A percentile compares a stretch with the other conserved stretches of the same genome.
Evolutionary conservation across 2,113 vertebrate genomes (phyloP).

Genomic region (Sigmodon hispidus): DNA sequence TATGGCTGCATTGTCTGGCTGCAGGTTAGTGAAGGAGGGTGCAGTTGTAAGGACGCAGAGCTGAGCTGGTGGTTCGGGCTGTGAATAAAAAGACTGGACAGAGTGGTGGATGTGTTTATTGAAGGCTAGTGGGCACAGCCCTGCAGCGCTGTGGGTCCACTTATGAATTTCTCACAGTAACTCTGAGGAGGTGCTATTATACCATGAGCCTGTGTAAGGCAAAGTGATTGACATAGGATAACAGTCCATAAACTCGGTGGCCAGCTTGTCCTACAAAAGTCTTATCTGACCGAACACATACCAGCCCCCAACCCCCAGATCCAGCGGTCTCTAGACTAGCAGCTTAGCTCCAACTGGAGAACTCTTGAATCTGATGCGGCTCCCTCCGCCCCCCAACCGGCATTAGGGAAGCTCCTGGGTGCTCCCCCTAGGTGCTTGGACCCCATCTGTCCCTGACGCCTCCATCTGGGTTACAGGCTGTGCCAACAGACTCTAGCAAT

Average conservation of each 20-base stretch:
- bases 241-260: not conserved
- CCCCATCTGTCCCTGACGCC: constrained; percentile 47
- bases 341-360: not conserved
- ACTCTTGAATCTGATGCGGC: not conserved
- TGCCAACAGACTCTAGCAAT: constrained; percentile 20
- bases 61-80: not conserved
- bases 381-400: accelerated
- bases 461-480: constrained; percentile 21
- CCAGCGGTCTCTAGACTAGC: not conserved
- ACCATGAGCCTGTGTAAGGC: not conserved
- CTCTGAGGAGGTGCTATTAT: not conserved
- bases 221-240: not conserved
- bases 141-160: not conserved
- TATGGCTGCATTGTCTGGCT: accelerated
- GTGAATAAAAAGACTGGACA: not conserved
- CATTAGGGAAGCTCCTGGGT: not conserved
- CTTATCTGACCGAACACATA: too few relatives aligned
- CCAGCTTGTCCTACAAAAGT: not conserved
- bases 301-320: too few relatives aligned
- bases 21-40: not conserved
- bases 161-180: not conserved
- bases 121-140: accelerated
- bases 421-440: not conserved
- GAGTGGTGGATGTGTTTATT: not conserved
- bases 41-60: not conserved